These are phyloP conservation scores for Rhyacophila brunnea DNA, from an alignment of 1,140 invertebrate genomes.

Conservation along the genomic window DNA sequence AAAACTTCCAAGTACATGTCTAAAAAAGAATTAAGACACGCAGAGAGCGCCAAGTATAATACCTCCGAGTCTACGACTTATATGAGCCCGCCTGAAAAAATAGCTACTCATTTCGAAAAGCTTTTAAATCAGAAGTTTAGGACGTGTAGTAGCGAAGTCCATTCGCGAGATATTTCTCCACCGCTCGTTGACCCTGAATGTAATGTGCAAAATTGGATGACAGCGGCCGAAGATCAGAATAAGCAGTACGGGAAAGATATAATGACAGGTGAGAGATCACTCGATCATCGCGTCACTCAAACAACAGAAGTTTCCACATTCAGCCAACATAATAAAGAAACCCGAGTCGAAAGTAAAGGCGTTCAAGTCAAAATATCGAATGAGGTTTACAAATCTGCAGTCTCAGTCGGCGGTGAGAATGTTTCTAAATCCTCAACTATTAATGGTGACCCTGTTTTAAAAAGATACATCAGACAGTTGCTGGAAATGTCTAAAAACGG, in stretches of 20 bases:
- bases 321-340: background rate
- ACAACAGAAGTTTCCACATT: slow-evolving; percentile 10
- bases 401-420: background rate
- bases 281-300: background rate
- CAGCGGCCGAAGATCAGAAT: background rate
- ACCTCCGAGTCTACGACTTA: slow-evolving; percentile 52
- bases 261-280: background rate
- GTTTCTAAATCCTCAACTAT: slow-evolving; percentile 4
- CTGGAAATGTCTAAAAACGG: slow-evolving; percentile 51
- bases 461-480: slow-evolving; percentile 53
- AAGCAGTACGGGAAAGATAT: background rate
- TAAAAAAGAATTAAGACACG: no score
- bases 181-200: background rate
- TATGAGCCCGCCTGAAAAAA: slow-evolving; percentile 50
- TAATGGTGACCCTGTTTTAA: slow-evolving; percentile 38
- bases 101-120: slow-evolving; percentile 44
- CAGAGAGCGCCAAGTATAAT: no score
- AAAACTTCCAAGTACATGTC: slow-evolving; percentile 36
- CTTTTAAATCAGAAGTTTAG: slow-evolving; percentile 26
- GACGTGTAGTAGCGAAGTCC: background rate
- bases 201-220: background rate
- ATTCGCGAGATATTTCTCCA: background rate
- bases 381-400: slow-evolving; percentile 5
- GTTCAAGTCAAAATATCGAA: slow-evolving; percentile 35
- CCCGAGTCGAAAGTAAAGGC: slow-evolving; percentile 17